Percentiles rank a stretch among this genome's conserved stretches.
Evolutionary conservation across 2,888 invertebrate genomes (phyloP).

Genomic region (Phasia obesa): DNA sequence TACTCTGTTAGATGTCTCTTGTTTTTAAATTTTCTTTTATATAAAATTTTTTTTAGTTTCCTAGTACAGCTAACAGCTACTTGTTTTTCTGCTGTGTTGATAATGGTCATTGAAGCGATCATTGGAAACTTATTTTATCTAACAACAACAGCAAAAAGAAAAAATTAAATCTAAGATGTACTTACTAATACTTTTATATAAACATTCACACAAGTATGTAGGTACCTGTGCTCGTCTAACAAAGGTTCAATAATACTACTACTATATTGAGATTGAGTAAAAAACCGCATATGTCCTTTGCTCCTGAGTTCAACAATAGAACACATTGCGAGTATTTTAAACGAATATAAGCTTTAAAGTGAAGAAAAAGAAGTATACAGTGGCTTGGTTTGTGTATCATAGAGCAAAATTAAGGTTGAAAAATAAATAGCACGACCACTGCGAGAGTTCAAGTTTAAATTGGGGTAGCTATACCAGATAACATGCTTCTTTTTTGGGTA

Average conservation of each 20-base stretch:
- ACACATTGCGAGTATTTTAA: constrained; percentile 33
- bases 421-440: too few species aligned
- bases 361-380: neutral
- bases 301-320: constrained; percentile 37
- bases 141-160: neutral
- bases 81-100: constrained; percentile 43
- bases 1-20: constrained; percentile 12
- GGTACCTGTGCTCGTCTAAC: neutral
- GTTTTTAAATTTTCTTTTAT: neutral
- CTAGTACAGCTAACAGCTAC: neutral
- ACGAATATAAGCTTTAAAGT: neutral
- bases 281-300: constrained; percentile 44
- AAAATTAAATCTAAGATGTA: neutral
- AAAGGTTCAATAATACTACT: neutral
- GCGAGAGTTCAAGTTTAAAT: too few species aligned
- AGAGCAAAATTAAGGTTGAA: too few species aligned
- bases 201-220: neutral
- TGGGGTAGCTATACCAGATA: too few species aligned
- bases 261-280: neutral
- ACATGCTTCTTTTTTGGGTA: too few species aligned
- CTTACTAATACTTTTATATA: neutral
- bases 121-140: constrained; percentile 48
- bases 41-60: neutral
- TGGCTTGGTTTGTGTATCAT: neutral
- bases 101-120: constrained; percentile 64